Conservation (phyloP, 2,888 invertebrate species). For the Leptopterna dolabrata region DNA sequence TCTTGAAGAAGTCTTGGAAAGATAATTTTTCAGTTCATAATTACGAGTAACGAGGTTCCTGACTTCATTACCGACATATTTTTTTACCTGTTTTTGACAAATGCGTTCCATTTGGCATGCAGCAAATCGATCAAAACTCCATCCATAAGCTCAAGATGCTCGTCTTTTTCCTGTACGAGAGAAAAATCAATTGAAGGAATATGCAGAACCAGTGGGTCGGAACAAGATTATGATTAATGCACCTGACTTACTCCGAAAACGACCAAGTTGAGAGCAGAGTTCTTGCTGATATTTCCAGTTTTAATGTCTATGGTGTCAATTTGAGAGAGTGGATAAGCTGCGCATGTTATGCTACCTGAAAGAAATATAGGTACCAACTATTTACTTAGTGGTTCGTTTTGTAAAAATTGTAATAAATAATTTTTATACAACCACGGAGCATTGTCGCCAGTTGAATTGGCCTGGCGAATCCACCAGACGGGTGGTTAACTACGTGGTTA, state of each 20-base stretch:
- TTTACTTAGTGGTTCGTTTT: no score
- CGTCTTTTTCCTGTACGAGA: slow-evolving; percentile 84
- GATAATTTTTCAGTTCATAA: no score
- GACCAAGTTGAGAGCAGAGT: slow-evolving; percentile 93
- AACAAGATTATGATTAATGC: no score
- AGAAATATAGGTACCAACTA: slow-evolving; percentile 54
- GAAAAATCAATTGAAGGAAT: slow-evolving; percentile 26
- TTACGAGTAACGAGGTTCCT: no score
- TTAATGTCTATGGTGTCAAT: slow-evolving; percentile 94
- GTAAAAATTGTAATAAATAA: no score
- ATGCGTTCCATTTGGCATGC: slow-evolving; percentile 98
- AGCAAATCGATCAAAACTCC: slow-evolving; percentile 93
- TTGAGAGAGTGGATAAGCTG: slow-evolving; percentile 94
- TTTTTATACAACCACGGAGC: no score
- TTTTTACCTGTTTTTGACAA: slow-evolving; percentile 82
- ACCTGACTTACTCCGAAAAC: slow-evolving; percentile 87
- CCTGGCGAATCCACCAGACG: no score
- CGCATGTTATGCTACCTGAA: slow-evolving; percentile 88
- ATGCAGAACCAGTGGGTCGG: neutral
- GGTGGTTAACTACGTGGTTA: no score
- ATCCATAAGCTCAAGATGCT: slow-evolving; percentile 94
- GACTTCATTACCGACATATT: no score
- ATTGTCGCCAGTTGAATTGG: no score
- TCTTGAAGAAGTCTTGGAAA: no score
- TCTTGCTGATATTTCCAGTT: slow-evolving; percentile 93